Conservation (phyloP, 2,113 vertebrate genomes). For the Paralichthys olivaceus region DNA sequence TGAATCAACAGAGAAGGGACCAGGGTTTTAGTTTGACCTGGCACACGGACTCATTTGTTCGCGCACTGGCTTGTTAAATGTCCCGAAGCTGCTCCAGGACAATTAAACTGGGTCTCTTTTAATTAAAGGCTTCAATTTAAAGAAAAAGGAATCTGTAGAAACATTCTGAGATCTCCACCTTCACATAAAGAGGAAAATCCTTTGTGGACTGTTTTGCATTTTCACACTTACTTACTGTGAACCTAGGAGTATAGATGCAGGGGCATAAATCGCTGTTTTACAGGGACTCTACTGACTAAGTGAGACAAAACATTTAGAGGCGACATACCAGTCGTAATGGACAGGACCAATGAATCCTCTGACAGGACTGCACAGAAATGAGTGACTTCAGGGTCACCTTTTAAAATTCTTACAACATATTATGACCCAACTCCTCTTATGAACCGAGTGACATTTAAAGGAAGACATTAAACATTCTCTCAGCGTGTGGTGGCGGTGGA, state of each 20-base stretch:
- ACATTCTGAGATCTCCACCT: no score
- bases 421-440: conserved; percentile 34
- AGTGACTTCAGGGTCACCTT: conserved; percentile 41
- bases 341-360: conserved; percentile 31
- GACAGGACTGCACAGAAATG: conserved; percentile 10
- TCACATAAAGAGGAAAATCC: not conserved
- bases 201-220: not conserved
- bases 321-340: conserved; percentile 37
- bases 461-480: conserved; percentile 51
- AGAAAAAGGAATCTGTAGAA: not conserved
- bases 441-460: conserved; percentile 47
- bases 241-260: conserved; percentile 33
- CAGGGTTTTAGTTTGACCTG: not conserved
- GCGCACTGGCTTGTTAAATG: not conserved
- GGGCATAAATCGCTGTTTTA: conserved; percentile 60
- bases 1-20: no score
- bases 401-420: conserved; percentile 54
- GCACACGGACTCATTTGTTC: no score
- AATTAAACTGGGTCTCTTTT: not conserved
- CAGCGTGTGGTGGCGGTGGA: not conserved
- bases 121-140: not conserved
- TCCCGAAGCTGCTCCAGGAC: not conserved
- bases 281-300: conserved; percentile 17
- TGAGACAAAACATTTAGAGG: conserved; percentile 54
- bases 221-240: no score